Evolutionary conservation across 2,888 invertebrate species (phyloP).

Genomic region (Salticus scenicus): DNA sequence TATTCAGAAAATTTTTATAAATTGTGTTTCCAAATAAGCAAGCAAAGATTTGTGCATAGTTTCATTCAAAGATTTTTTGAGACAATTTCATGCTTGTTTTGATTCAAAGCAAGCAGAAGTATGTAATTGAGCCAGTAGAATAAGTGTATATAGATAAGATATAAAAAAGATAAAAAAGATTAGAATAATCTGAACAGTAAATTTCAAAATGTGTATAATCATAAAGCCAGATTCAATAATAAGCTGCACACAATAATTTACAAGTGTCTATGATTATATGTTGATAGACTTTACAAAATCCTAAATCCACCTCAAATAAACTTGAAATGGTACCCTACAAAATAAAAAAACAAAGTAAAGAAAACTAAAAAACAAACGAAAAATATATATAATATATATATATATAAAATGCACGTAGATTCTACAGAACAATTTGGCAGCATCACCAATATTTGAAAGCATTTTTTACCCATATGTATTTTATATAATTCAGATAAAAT

Average conservation of each 20-base stretch:
- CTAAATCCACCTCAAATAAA: conserved; percentile 58
- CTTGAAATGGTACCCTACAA: conserved; percentile 59
- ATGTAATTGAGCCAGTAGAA: conserved; percentile 58
- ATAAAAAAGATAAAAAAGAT: conserved; percentile 65
- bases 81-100: conserved; percentile 30
- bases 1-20: conserved; percentile 65
- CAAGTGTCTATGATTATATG: conserved; percentile 46
- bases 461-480: conserved; percentile 39
- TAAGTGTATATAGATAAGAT: conserved; percentile 45
- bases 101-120: conserved; percentile 49
- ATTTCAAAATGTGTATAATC: conserved; percentile 68
- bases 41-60: conserved; percentile 47
- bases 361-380: conserved; percentile 45
- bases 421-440: conserved; percentile 66
- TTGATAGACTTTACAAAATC: conserved; percentile 56
- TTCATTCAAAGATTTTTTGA: conserved; percentile 29
- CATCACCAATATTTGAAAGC: conserved; percentile 58
- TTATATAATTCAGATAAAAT: conserved; percentile 65
- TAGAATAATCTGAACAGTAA: conserved; percentile 54
- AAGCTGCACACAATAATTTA: conserved; percentile 57
- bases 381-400: no score
- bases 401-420: conserved; percentile 52
- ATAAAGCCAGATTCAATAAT: conserved; percentile 51
- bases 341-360: conserved; percentile 50
- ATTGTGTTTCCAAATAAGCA: conserved; percentile 60